phyloP scores from a whole-genome alignment of 2,888 invertebrate genomes.

The Pandemis heparana region DNA sequence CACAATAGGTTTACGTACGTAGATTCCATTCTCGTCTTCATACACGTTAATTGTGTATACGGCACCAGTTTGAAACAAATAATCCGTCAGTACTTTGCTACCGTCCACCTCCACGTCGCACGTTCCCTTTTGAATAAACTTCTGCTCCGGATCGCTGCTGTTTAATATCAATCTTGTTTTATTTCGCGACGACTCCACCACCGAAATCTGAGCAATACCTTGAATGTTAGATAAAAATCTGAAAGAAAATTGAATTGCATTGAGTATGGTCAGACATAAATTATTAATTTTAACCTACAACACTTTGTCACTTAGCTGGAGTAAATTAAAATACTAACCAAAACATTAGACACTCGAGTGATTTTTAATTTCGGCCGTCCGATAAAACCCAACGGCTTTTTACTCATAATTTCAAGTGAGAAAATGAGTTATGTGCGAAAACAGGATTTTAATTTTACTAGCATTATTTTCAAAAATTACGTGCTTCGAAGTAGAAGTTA shows the following conservation, averaged over 20 bases:
- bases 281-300: conserved; percentile 1
- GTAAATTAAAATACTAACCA: conserved; percentile 43
- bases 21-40: conserved; percentile 61
- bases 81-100: conserved; percentile 59
- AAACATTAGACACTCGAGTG: conserved; percentile 58
- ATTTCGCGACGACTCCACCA: conserved; percentile 62
- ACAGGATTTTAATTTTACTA: conserved; percentile 49
- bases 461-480: conserved; percentile 46
- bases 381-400: conserved; percentile 14
- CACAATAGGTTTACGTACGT: conserved; percentile 17
- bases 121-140: conserved; percentile 62
- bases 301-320: conserved; percentile 12
- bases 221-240: conserved; percentile 75
- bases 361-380: conserved; percentile 50
- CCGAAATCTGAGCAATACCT: conserved; percentile 53
- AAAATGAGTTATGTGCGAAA: conserved; percentile 52
- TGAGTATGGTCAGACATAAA: conserved; percentile 1
- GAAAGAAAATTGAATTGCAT: conserved; percentile 50
- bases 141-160: conserved; percentile 60
- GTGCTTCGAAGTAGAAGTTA: conserved; percentile 60
- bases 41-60: conserved; percentile 87
- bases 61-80: conserved; percentile 85
- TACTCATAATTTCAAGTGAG: conserved; percentile 2
- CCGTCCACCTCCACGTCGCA: conserved; percentile 72
- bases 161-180: conserved; percentile 55